Base-by-base conservation (phyloP, 30 jellyfish, hydroid and myxozoan species). In the Morbakka virulenta region DNA sequence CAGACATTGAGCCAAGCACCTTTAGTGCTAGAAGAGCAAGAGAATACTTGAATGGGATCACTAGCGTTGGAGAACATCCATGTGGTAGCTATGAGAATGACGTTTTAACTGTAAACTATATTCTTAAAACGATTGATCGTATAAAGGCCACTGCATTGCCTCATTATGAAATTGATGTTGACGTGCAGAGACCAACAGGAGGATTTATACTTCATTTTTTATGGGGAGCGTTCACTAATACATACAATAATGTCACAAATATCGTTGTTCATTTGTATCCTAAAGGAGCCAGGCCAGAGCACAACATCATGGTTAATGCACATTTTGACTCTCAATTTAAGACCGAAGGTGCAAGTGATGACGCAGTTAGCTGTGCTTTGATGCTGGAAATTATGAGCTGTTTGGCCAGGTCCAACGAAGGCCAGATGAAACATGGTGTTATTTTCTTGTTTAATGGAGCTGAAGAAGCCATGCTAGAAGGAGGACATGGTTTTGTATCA, bases 271-370 rank as follows among this genome's bases (percentile, higher is more conserved):
- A 92, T 65, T 32, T 92, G 31, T 77, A 93, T 77, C 85, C 95
- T n/a, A 85, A 85, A 48, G 71, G 79, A 33, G 62, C 83, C 2
- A 87, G 34, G 30, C 50, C 69, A 1, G 84, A 69, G 14, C 31
- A 41, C 35, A 78, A 75, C 64, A 72, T 93, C 11, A 68, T 87
- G 31, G 29, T 84, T 49, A 93, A 93, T 69, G 84, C 91, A 17
- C 99, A 93, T 79, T 93, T 79, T 82, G 99, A 93, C 50, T 64
- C 99, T 0, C 96, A 80, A 33, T 82, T 87, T 47, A 83, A 81
- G 28, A 86, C 97, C 0, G 95, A 86, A 53, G 99, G 99, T 2
- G 99, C 97, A 28, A 86, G 97, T 69, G 99, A 93, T 81, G 97
- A 85, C 76, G 91, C 96, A 12, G 96, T 85, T 20, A 86, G 97